Base-by-base conservation (phyloP, 2,797 vertebrate genomes). In the Rhinatrema bivittatum region DNA sequence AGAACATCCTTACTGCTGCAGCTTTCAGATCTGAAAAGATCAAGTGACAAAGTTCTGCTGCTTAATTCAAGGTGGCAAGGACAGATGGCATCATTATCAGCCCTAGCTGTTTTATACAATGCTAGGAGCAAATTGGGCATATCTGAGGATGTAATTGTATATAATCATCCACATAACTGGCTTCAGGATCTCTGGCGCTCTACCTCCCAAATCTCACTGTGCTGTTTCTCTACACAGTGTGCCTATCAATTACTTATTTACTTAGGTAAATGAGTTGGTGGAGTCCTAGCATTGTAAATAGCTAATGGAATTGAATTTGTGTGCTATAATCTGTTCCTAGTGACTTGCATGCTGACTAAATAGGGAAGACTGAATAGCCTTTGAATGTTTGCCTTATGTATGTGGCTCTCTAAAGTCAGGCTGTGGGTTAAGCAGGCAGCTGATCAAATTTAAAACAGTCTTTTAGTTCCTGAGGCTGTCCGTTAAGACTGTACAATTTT, bases 111-210 rank as follows among this genome's bases (percentile, higher is more conserved):
- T 50, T 37, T 66, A 62, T 62, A 45, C 16, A 65, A 54, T 54
- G 53, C 29, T 45, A 52, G 57, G 28, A 69, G 53, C 56, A 68
- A 78, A 82, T 74, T 74, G 57, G 46, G 32, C 45, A 42, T 46
- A 67, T 62, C 44, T 67, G 51, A 72, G 37, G 53, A 74, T 53
- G 50, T 42, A 60, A 47, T 46, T 36, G 47, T 63, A 29, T 41
- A 64, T 33, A 72, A 67, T 68, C 43, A 60, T 62, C 45, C 60
- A 34, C 16, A 31, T 67, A 69, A 76, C 69, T 74, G 46, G 35
- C 59, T 78, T 65, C 51, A 51, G 53, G 67, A 29, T 49, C 63
- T 30, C 56, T 24, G 54, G 16, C 11, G 13, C 33, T 36, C n/a
- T 53, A 59, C 66, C 57, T 46, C n/a, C 36, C 59, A 30, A 19